Evolutionary conservation across 2,113 vertebrate species (phyloP), one percentile per base, ranked within the genome.

Genomic region (Toxotes jaculatrix): DNA sequence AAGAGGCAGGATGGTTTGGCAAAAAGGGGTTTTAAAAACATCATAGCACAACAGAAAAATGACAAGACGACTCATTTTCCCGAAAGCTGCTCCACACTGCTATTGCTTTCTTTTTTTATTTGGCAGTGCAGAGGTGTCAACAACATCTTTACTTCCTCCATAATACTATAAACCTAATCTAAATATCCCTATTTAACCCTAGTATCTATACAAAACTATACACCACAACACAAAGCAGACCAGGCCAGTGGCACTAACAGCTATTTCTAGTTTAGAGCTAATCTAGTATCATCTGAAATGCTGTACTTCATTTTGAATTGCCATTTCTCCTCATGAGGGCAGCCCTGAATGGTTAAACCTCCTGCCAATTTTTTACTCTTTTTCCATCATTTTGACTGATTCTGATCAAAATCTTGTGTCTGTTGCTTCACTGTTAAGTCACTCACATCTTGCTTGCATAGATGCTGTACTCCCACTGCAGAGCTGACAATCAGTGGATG

Each of bases 101-200:
- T 70, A 16, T 55, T 14, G 60, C 73, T 74, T 59, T 61, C 4
- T 49, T 21, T 65, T 47, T 64, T 79, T 38, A 62, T 66, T 81
- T 66, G 71, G 77, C 92, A 92, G 90, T 64, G 89, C 21, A 61
- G 90, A 89, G 81, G 80, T 85, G 87, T 91, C 90, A 27, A 87
- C 51, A 57, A 73, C 42, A 79, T 80, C 36, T 75, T 81, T 47
- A 74, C 64, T 61, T 78, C 56, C 65, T 72, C 83, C 71, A 8
- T 63, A 49, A 77, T 23, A 82, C 49, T 63, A 76, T 65, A 49
- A 84, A 81, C 32, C 75, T 89, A 89, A 68, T 83, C 81, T 92
- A 91, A 64, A 67, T 62, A 83, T 81, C 73, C 77, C 56, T 78
- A 89, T 64, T 51, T 68, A 64, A 87, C 81, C 85, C 79, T 82